These are phyloP conservation scores for Linepithema humile DNA, from an alignment of 1,140 invertebrate genomes.

Conservation along the genomic window DNA sequence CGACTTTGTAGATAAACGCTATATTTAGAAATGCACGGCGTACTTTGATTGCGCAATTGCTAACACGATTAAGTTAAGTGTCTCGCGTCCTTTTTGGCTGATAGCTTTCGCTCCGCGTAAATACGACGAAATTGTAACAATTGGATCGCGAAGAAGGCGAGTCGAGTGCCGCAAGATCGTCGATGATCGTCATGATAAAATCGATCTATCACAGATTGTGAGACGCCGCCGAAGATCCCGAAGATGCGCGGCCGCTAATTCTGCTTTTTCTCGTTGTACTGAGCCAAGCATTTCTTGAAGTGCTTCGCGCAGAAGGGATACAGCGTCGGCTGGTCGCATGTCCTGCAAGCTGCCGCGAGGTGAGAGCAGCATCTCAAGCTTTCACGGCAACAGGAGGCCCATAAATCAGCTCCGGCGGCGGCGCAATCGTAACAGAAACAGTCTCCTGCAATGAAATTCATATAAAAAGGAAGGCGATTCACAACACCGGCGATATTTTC, in stretches of 20 bases:
- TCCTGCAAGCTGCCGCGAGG: slow-evolving; percentile 82
- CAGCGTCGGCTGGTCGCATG: slow-evolving; percentile 80
- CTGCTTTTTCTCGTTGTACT: slow-evolving; percentile 74
- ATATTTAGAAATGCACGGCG: slow-evolving; percentile 70
- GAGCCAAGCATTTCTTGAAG: slow-evolving; percentile 81
- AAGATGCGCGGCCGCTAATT: slow-evolving; percentile 26
- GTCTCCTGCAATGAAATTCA: slow-evolving; percentile 76
- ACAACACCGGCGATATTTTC: too few relatives aligned
- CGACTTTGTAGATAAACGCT: slow-evolving; percentile 61
- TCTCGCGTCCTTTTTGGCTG: neutral
- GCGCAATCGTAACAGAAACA: slow-evolving; percentile 83
- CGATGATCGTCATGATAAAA: slow-evolving; percentile 6
- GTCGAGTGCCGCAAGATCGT: neutral
- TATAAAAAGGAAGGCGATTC: neutral
- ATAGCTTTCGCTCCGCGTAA: neutral
- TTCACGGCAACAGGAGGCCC: slow-evolving; percentile 82
- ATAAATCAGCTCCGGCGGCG: slow-evolving; percentile 79
- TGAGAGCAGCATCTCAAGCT: slow-evolving; percentile 82
- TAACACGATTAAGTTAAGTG: neutral
- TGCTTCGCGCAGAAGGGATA: slow-evolving; percentile 82
- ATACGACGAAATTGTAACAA: neutral
- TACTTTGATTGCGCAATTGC: slow-evolving; percentile 60
- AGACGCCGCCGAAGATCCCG: neutral
- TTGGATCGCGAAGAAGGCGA: neutral
- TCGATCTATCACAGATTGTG: slow-evolving; percentile 25